phyloP scores from a whole-genome alignment of 2,797 vertebrate species.

The Enteromius afrohamiltoni region DNA sequence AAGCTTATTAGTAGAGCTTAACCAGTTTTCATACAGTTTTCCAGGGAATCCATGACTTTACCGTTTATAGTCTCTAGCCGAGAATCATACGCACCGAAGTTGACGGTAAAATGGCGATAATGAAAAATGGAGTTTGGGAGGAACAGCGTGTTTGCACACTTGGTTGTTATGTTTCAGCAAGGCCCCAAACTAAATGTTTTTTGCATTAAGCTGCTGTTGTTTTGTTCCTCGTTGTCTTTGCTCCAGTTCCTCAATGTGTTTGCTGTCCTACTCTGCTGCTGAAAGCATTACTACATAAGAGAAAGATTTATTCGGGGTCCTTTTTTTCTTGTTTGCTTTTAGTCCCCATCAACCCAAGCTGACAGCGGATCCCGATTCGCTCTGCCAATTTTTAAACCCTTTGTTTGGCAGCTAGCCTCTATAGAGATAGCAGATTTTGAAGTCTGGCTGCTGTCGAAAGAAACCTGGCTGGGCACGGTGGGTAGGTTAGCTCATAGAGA shows the following conservation, averaged over 20 bases:
- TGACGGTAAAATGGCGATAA: slow-evolving; percentile 49
- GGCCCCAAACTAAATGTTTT: slow-evolving; percentile 65
- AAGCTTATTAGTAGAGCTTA: not conserved
- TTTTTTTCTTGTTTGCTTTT: slow-evolving; percentile 52
- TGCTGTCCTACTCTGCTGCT: slow-evolving; percentile 69
- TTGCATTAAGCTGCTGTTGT: slow-evolving; percentile 70
- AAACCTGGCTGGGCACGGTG: not conserved
- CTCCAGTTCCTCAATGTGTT: slow-evolving; percentile 67
- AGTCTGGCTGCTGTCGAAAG: slow-evolving; percentile 18
- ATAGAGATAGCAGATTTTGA: slow-evolving; percentile 55
- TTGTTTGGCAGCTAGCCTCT: slow-evolving; percentile 23
- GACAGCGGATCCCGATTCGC: slow-evolving; percentile 63
- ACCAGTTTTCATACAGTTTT: slow-evolving; percentile 45
- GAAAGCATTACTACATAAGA: slow-evolving; percentile 72
- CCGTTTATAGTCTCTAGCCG: slow-evolving; percentile 51
- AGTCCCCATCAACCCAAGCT: slow-evolving; percentile 62
- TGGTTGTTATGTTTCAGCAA: slow-evolving; percentile 65
- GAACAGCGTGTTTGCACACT: slow-evolving; percentile 62
- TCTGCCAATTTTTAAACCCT: slow-evolving; percentile 52
- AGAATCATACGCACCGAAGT: slow-evolving; percentile 51
- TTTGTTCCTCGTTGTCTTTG: slow-evolving; percentile 64
- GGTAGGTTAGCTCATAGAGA: slow-evolving; percentile 13
- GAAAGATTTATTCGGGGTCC: slow-evolving; percentile 67
- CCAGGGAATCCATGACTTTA: slow-evolving; percentile 48
- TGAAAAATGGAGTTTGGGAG: slow-evolving; percentile 50